Base-by-base conservation (phyloP, 2,797 vertebrate genomes). In the Enteromius fasciolatus region DNA sequence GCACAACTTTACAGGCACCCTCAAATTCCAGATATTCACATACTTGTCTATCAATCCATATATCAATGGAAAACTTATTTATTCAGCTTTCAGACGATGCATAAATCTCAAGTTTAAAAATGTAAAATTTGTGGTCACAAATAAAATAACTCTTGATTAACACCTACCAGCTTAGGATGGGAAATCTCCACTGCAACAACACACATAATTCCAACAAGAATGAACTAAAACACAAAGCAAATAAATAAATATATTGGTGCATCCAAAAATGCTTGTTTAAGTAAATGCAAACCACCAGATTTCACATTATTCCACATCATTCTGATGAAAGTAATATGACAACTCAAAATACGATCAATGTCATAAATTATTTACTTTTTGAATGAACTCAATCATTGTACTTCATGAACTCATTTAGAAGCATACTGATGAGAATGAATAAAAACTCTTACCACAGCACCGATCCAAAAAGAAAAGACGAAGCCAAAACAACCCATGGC, bases 401-500 rank as follows among this genome's bases (percentile, higher is more conserved):
- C n/a, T 44, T n/a, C 39, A 41, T 41, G 36, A 68, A 68, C 50
- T 23, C 6, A 41, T 11, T 66, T 9, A 68, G 48, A 57, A 15
- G 25, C 68, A 8, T 10, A 48, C 48, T 48, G 1, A 17, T 48
- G 14, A 64, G 0, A 25, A 52, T 11, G 5, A 64, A 3, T 20
- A 23, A 17, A 6, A n/a, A 31, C 11, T 82, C 91, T 94, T 81
- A 94, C 94, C 89, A 94, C 0, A 31, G 3, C 75, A 23, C 92
- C 92, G 0, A 91, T 4, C 91, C 93, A 94, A 63, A 52, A 69
- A 0, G 90, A 85, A 36, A 18, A 86, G 0, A 0, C 0, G 0
- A 20, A 25, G 84, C 0, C 18, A 91, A 41, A 4, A 0, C 0
- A n/a, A 31, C 88, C 91, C 0, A 92, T 12, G 14, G 86, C 88